Evolutionary conservation across 2,113 vertebrate species (phyloP).

Genomic region (Antigone vipio): DNA sequence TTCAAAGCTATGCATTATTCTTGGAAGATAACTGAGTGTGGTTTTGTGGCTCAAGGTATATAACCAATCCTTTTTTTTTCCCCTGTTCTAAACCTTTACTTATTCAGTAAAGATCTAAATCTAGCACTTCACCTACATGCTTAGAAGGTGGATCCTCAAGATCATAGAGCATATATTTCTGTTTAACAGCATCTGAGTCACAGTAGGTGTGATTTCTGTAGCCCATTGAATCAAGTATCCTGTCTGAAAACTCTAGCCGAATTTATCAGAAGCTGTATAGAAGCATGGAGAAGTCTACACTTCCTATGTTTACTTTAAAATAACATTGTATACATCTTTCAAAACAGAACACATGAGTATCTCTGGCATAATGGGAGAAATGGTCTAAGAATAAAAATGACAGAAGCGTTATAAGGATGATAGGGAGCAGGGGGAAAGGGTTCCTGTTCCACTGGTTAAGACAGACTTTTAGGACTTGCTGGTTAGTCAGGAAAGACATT

Average conservation of each 20-base stretch:
- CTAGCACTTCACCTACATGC: not conserved
- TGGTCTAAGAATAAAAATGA: not conserved
- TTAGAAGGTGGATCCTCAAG: not conserved
- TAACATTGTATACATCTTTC: not conserved
- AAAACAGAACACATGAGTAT: not conserved
- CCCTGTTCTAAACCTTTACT: not conserved
- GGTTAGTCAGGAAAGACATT: not conserved
- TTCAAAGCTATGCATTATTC: not conserved
- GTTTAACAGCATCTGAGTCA: not conserved
- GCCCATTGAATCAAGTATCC: not conserved
- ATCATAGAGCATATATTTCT: not conserved
- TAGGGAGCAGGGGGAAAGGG: not conserved
- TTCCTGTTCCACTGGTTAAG: not conserved
- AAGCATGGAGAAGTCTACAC: not conserved
- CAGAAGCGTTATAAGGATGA: not conserved
- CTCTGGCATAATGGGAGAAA: not conserved
- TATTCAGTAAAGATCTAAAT: not conserved
- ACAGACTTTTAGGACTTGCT: not conserved
- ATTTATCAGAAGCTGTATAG: not conserved
- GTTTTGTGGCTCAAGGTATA: not conserved
- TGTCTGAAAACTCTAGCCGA: not conserved
- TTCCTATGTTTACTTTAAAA: not conserved
- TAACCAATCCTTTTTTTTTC: not conserved
- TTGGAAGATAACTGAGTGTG: not conserved
- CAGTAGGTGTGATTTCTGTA: not conserved